These are phyloP conservation scores for Pocillopora damicornis DNA, from an alignment of 64 coral and sea anemone genomes.

Conservation along the genomic window DNA sequence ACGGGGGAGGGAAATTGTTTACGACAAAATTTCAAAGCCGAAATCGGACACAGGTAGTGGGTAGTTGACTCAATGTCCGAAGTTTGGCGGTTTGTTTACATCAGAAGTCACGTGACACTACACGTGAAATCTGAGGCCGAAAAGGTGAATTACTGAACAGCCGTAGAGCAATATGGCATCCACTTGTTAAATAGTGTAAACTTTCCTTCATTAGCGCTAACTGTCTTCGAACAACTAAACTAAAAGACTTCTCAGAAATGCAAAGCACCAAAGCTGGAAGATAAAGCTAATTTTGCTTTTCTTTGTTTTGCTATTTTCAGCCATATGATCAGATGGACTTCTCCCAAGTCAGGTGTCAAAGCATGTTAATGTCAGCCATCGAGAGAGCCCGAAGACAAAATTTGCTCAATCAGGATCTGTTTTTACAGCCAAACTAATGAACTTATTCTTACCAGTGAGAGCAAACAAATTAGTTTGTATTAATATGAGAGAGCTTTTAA, in stretches of 20 bases:
- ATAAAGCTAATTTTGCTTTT: not conserved
- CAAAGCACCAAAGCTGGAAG: not conserved
- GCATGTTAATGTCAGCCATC: slow-evolving; percentile 91
- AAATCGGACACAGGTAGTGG: too few relatives aligned
- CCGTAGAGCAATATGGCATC: too few relatives aligned
- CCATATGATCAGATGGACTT: slow-evolving; percentile 97
- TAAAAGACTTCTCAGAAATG: not conserved
- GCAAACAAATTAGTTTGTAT: not conserved
- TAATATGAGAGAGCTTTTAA: slow-evolving; percentile 16
- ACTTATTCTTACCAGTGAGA: not conserved
- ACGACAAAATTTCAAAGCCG: too few relatives aligned
- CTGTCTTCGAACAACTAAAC: too few relatives aligned
- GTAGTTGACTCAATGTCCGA: too few relatives aligned
- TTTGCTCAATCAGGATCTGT: slow-evolving; percentile 87
- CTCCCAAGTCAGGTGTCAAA: slow-evolving; percentile 86
- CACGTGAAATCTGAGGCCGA: too few relatives aligned
- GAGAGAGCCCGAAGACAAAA: slow-evolving; percentile 85
- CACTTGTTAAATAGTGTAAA: too few relatives aligned
- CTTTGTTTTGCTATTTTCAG: slow-evolving; percentile 37
- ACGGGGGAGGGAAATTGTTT: too few relatives aligned
- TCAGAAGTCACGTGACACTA: too few relatives aligned
- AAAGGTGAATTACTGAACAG: too few relatives aligned
- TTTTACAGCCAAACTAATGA: slow-evolving; percentile 81
- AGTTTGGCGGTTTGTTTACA: too few relatives aligned
- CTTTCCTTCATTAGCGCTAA: too few relatives aligned